Conservation (phyloP, 2,113 vertebrate species). For the Macheiramphus alcinus region DNA sequence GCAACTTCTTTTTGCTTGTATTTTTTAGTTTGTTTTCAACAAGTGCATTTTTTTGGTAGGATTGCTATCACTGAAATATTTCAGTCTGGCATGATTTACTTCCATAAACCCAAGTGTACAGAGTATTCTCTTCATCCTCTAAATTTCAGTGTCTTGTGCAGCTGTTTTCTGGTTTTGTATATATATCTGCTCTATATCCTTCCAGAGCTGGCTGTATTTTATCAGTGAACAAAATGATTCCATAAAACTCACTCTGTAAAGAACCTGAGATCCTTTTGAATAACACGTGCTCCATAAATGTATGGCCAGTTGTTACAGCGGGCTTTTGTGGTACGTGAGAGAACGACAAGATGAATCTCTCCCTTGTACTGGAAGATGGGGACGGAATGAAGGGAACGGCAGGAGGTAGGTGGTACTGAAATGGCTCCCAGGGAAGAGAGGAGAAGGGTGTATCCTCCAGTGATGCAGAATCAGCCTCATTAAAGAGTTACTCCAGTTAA, state of each 20-base stretch:
- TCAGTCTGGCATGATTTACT: not conserved
- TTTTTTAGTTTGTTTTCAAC: not conserved
- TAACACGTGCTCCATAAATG: rapidly evolving
- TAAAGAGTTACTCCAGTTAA: not conserved
- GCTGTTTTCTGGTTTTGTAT: not conserved
- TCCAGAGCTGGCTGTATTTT: not conserved
- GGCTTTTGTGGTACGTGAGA: not conserved
- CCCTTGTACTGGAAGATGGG: not conserved
- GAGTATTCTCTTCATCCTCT: not conserved
- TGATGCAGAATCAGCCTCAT: not conserved
- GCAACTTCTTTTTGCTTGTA: not conserved
- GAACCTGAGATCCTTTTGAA: not conserved
- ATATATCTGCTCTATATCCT: not conserved
- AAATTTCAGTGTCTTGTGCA: not conserved
- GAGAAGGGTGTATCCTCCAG: not conserved
- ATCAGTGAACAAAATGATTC: not conserved
- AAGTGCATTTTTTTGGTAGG: not conserved
- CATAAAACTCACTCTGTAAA: not conserved
- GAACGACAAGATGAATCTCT: not conserved
- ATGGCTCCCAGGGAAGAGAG: not conserved
- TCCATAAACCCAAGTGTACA: not conserved
- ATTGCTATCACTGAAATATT: not conserved
- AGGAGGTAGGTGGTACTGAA: not conserved
- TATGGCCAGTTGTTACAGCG: not conserved
- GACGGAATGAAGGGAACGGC: not conserved